Evolutionary conservation across 35 echinoderm and acorn worm genomes (phyloP).

Genomic region (Stichopus chloronotus): DNA sequence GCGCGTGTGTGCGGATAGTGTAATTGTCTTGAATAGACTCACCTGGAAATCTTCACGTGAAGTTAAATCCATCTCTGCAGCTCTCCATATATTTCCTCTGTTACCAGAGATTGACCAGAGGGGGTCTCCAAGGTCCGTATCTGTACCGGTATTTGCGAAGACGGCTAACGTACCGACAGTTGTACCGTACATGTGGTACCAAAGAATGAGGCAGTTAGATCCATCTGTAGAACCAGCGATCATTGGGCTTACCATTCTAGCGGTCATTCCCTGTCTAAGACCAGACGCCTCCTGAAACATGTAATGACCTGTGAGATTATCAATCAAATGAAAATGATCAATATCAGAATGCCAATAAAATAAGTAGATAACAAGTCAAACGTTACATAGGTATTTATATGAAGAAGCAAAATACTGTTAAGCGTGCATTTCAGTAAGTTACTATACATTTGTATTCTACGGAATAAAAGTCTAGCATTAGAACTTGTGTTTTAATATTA

Average conservation of each 20-base stretch:
- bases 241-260: not conserved
- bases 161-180: not conserved
- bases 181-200: constrained; percentile 19
- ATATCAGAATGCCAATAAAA: no score
- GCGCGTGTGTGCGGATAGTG: no score
- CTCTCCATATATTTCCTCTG: not conserved
- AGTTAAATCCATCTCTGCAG: not conserved
- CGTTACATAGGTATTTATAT: no score
- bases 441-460: no score
- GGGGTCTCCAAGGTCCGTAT: not conserved
- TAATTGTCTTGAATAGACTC: not conserved
- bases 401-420: no score
- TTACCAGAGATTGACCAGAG: not conserved
- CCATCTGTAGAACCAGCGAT: not conserved
- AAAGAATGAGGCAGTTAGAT: constrained; percentile 8
- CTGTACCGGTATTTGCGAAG: not conserved
- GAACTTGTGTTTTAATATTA: no score
- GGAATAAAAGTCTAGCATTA: no score
- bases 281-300: constrained; percentile 1
- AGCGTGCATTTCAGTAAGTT: no score
- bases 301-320: not conserved
- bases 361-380: no score
- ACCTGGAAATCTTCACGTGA: not conserved
- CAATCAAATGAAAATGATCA: no score
- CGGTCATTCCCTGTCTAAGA: not conserved